phyloP scores from a whole-genome alignment of 2,888 invertebrate genomes.

The Cosmia pyralina region DNA sequence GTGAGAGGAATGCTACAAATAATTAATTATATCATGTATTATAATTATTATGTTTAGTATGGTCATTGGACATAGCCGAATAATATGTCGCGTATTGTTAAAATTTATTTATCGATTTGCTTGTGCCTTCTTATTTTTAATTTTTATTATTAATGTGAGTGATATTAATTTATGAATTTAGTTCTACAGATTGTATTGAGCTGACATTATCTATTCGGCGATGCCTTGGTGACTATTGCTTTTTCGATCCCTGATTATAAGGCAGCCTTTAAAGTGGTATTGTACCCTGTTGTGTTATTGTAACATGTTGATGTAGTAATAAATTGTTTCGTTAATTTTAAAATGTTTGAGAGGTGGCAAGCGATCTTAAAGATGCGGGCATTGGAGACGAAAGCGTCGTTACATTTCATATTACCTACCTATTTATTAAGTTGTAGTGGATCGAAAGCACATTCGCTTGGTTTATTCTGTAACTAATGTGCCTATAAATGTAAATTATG shows the following conservation, averaged over 20 bases:
- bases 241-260: slow-evolving; percentile 83
- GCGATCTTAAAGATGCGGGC: slow-evolving; percentile 86
- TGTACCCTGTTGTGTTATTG: slow-evolving; percentile 80
- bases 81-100: slow-evolving; percentile 82
- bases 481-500: slow-evolving; percentile 90
- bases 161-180: slow-evolving; percentile 89
- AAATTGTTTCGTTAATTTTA: slow-evolving; percentile 82
- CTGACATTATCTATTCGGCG: slow-evolving; percentile 83
- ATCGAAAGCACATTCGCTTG: slow-evolving; percentile 88
- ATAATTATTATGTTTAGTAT: slow-evolving; percentile 86
- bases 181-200: slow-evolving; percentile 81
- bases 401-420: slow-evolving; percentile 80
- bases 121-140: slow-evolving; percentile 89
- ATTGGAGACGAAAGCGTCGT: slow-evolving; percentile 83
- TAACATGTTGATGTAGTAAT: slow-evolving; percentile 82
- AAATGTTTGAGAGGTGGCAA: slow-evolving; percentile 80
- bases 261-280: slow-evolving; percentile 78
- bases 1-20: slow-evolving; percentile 89
- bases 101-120: slow-evolving; percentile 88
- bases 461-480: slow-evolving; percentile 89
- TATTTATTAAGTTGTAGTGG: slow-evolving; percentile 86
- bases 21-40: slow-evolving; percentile 88
- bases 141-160: slow-evolving; percentile 86
- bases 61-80: slow-evolving; percentile 87
- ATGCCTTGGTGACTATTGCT: slow-evolving; percentile 83